A percentile compares a stretch with the other conserved stretches of the same genome.
phyloP scores from a whole-genome alignment of 2,888 invertebrate species.

The Unio delphinus region DNA sequence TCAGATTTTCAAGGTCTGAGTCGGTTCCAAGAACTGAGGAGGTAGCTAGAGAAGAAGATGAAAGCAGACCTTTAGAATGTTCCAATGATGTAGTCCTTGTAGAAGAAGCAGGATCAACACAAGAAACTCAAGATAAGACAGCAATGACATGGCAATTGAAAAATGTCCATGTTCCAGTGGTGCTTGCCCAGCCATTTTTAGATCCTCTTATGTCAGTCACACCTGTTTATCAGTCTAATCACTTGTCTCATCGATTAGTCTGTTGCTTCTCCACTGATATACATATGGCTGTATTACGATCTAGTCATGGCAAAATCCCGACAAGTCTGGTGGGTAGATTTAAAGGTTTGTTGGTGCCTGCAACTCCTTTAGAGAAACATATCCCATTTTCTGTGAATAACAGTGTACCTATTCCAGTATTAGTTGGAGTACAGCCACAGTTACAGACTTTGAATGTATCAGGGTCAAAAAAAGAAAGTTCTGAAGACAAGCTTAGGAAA shows the following conservation, averaged over 20 bases:
- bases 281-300: too few species aligned
- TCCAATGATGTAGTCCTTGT: neutral
- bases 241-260: conserved; percentile 4
- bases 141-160: conserved; percentile 6
- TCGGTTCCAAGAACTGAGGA: conserved; percentile 19
- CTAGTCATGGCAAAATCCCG: too few species aligned
- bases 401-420: too few species aligned
- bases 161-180: conserved; percentile 40
- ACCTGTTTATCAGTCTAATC: conserved; percentile 27
- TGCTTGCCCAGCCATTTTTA: conserved; percentile 35
- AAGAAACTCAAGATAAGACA: neutral
- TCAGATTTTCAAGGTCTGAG: conserved; percentile 15
- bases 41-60: conserved; percentile 3
- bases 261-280: too few species aligned
- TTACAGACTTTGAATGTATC: too few species aligned
- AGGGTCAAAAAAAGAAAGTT: neutral
- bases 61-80: neutral
- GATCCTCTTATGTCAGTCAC: neutral
- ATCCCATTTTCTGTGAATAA: too few species aligned
- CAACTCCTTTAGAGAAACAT: too few species aligned
- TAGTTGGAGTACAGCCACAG: too few species aligned
- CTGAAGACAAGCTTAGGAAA: neutral
- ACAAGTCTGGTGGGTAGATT: too few species aligned
- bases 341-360: too few species aligned
- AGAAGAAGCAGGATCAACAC: neutral